phyloP scores from a whole-genome alignment of 2,113 vertebrate species.

The Montifringilla adamsi region DNA sequence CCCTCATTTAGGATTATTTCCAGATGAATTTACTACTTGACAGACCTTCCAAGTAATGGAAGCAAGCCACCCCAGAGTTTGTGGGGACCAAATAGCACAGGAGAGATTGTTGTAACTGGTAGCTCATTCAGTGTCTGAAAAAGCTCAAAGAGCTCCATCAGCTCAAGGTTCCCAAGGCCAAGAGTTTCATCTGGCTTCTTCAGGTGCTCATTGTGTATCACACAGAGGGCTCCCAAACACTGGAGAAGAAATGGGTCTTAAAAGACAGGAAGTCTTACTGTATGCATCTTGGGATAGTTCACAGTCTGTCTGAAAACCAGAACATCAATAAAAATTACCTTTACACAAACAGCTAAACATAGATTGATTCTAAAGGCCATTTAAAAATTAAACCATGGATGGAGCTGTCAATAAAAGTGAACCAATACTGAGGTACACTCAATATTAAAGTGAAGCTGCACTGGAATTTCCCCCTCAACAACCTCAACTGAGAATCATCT shows the following conservation, averaged over 20 bases:
- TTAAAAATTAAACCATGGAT: neutral
- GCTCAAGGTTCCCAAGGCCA: neutral
- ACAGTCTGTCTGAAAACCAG: neutral
- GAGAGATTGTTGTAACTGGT: neutral
- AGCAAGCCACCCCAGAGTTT: neutral
- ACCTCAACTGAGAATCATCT: neutral
- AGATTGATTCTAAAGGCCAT: neutral
- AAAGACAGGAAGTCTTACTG: neutral
- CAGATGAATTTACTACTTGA: neutral
- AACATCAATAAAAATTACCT: neutral
- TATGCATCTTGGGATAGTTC: neutral
- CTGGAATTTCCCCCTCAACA: neutral
- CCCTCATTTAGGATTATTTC: neutral
- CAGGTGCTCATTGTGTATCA: neutral
- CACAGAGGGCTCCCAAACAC: neutral
- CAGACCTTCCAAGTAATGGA: neutral
- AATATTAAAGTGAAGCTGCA: neutral
- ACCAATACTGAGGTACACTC: neutral
- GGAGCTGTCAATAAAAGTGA: neutral
- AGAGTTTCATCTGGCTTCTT: neutral
- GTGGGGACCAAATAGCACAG: neutral
- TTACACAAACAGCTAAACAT: neutral
- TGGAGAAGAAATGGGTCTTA: neutral
- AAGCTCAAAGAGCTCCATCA: neutral
- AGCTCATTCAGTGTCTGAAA: neutral